Evolutionary conservation across 2,888 invertebrate genomes (phyloP).

Genomic region (Lottia gigantea): DNA sequence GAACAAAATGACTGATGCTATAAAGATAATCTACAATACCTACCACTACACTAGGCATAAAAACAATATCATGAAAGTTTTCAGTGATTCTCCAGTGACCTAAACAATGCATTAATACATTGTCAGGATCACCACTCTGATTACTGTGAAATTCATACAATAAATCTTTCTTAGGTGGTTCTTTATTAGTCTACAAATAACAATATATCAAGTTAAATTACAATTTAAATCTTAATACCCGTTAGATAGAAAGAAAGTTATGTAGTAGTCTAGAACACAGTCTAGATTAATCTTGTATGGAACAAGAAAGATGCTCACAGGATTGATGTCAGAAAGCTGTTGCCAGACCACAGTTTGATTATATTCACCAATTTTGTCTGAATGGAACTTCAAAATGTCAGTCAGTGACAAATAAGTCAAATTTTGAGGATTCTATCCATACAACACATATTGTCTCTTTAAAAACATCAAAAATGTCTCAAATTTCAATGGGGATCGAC

Average conservation of each 20-base stretch:
- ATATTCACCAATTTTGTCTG: no score
- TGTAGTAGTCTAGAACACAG: neutral
- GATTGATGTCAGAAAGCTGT: no score
- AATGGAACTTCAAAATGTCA: no score
- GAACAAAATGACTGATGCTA: no score
- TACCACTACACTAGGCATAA: conserved; percentile 58
- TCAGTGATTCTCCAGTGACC: conserved; percentile 63
- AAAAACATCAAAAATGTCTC: no score
- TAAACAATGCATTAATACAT: conserved; percentile 60
- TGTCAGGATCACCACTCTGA: conserved; percentile 58
- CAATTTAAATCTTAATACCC: neutral
- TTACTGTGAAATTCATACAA: conserved; percentile 64
- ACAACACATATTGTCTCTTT: no score
- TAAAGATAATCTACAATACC: conserved; percentile 22
- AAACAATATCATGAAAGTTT: conserved; percentile 60
- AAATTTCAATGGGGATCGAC: no score
- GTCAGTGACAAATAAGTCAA: no score
- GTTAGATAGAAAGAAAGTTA: neutral
- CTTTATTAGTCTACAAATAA: conserved; percentile 39
- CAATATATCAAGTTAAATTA: neutral
- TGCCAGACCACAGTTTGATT: no score
- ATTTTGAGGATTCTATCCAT: no score
- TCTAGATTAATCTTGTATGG: neutral
- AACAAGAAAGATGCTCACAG: no score
- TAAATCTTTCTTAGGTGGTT: conserved; percentile 55